Evolutionary conservation across 23 tunicate genomes (phyloP), one percentile per base, ranked within the genome.

Genomic region (Styela plicata): DNA sequence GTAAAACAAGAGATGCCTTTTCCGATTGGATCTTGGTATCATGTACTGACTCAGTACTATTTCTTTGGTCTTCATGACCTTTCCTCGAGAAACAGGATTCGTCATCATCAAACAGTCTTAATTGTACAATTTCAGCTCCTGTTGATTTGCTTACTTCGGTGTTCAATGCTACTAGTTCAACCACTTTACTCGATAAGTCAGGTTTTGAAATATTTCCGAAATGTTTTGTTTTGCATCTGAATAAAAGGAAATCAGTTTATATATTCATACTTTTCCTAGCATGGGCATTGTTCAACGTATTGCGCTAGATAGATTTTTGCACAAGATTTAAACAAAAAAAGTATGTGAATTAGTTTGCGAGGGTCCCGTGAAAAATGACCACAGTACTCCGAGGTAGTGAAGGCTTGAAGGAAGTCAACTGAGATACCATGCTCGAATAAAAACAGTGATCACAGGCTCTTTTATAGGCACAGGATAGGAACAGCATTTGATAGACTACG

Each of bases 111-210:
- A 68, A 68, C 73, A 68, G 73, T 68, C 31, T 29, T 68, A 30
- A 13, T 27, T 7, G 26, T 19, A 76, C 64, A 53, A 44, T 37
- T n/a, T 76, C 64, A 27, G 66, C 31, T 0, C 81, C 81, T 10
- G 37, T 76, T 18, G 81, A 52, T 26, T 36, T 22, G 63, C 52
- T 44, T 21, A 76, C 24, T 16, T 2, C 66, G 17, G 36, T 18
- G 64, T 53, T 24, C 23, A 35, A n/a, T 24, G 81, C 81, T 21
- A 76, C 65, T 13, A 76, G 2, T 53, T 76, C 81, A 26, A 44
- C 31, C 7, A 76, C 35, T 31, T 31, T 36, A 22, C 77, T 32
- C 3, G 77, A 71, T 26, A 32, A 28, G 17, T 29, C 36, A 18
- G 77, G 77, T 34, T 71, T 71, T 33, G 13, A 7, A 7, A 44